Conservation (phyloP, 2,113 vertebrate genomes). For the Aegithalos caudatus region DNA sequence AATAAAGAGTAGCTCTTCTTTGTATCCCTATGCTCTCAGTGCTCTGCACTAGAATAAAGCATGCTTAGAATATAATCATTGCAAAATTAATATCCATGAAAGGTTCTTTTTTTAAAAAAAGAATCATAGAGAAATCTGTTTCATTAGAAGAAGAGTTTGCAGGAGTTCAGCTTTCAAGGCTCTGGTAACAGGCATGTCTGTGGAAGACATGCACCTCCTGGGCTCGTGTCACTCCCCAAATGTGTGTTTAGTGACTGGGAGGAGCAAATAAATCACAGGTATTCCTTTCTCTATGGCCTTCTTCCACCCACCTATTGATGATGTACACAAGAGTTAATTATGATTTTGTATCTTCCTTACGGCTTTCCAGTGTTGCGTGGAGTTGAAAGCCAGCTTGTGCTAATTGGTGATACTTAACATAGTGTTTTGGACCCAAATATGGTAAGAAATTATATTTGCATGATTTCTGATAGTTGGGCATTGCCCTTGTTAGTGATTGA, state of each 20-base stretch:
- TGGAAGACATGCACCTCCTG: accelerated
- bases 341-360: background rate
- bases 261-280: background rate
- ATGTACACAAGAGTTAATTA: background rate
- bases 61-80: conserved; percentile 20
- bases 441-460: background rate
- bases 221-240: background rate
- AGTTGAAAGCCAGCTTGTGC: accelerated
- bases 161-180: background rate
- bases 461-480: too few species aligned
- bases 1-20: conserved; percentile 62
- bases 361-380: accelerated
- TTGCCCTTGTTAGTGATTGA: background rate
- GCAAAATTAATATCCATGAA: conserved; percentile 13
- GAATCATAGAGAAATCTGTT: background rate
- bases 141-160: background rate
- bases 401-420: background rate
- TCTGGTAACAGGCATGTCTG: background rate
- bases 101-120: background rate
- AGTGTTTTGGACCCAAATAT: background rate
- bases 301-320: background rate
- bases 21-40: background rate
- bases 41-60: conserved; percentile 10
- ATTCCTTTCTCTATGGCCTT: background rate
- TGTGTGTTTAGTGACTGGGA: background rate